A percentile compares a stretch with the other conserved stretches of the same genome.
phyloP scores from a whole-genome alignment of 2,888 invertebrate species.

The Melanotus villosus region DNA sequence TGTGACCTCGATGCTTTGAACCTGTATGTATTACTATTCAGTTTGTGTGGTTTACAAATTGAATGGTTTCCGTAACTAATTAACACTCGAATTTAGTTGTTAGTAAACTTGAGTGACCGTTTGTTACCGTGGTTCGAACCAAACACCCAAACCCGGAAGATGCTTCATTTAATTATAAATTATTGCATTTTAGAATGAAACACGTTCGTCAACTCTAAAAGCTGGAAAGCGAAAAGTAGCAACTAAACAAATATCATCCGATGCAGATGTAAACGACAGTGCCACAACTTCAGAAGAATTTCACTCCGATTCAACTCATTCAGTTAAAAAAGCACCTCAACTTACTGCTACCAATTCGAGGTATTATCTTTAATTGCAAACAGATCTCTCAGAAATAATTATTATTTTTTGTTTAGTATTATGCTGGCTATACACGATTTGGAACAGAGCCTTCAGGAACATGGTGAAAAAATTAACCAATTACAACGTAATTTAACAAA shows the following conservation, averaged over 20 bases:
- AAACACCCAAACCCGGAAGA: no score
- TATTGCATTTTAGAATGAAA: constrained; percentile 69
- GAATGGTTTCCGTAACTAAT: no score
- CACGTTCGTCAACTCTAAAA: constrained; percentile 70
- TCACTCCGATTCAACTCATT: constrained; percentile 65
- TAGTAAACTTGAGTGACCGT: no score
- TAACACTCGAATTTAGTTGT: no score
- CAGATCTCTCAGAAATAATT: not conserved
- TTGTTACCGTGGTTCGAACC: no score
- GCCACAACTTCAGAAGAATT: constrained; percentile 65
- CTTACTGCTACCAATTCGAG: constrained; percentile 58
- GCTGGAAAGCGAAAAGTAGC: constrained; percentile 70
- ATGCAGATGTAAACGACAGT: constrained; percentile 69
- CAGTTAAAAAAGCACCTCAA: constrained; percentile 59
- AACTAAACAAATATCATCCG: constrained; percentile 70
- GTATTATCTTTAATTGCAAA: constrained; percentile 48
- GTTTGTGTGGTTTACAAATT: no score
- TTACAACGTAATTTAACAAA: constrained; percentile 59
- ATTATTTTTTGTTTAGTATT: constrained; percentile 56
- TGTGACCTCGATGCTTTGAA: no score
- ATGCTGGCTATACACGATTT: constrained; percentile 62
- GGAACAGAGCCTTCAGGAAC: constrained; percentile 60
- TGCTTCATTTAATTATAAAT: no score
- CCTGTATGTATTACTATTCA: no score
- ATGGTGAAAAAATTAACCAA: constrained; percentile 60